Evolutionary conservation across 64 coral and sea anemone genomes (phyloP), one percentile per base, ranked within the genome.

Genomic region (Trachythela sp.): DNA sequence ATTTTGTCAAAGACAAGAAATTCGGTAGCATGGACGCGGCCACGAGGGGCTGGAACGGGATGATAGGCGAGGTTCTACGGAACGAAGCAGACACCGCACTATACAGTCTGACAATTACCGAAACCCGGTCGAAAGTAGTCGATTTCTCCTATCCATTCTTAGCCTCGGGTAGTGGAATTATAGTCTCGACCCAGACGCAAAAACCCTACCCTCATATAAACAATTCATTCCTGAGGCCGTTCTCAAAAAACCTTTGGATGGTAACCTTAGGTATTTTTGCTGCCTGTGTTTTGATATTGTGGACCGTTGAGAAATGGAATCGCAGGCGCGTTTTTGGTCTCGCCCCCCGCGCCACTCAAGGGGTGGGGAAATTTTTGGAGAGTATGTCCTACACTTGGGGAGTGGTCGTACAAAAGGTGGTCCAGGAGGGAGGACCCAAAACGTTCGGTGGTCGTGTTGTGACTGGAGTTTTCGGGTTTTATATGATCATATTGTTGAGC

Each of bases 1-100:
- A 68, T 31, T 68, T 68, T 68, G 59, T 68, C 59, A 68, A 68
- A 31, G 59, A 68, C 59, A 68, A 68, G 3, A 68, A 68, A 68
- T 68, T 68, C 18, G 59, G 59, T 14, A 68, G 59, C 30, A 22
- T 8, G 20, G 18, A 68, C 30, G 20, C 59, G 59, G 15, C 6
- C 20, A 7, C 59, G 18, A 22, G 30, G 5, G 20, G 3, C 20
- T 68, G 59, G 59, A 68, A 68, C 59, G 59, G 59, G 5, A 68
- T 68, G 59, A 31, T 68, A 31, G 59, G 59, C 59, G 59, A 68
- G 59, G 59, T 68, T 14, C 18, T 68, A 14, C 59, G 59, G 3
- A 14, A 14, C 30, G 59, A 68, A 68, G 59, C 59, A n/a, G 59
- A 68, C 59, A 68, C 59, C 30, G 59, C 59, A 3, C 30, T 68